phyloP scores from a whole-genome alignment of 2,888 invertebrate species.

The Acanthoscelides obtectus region DNA sequence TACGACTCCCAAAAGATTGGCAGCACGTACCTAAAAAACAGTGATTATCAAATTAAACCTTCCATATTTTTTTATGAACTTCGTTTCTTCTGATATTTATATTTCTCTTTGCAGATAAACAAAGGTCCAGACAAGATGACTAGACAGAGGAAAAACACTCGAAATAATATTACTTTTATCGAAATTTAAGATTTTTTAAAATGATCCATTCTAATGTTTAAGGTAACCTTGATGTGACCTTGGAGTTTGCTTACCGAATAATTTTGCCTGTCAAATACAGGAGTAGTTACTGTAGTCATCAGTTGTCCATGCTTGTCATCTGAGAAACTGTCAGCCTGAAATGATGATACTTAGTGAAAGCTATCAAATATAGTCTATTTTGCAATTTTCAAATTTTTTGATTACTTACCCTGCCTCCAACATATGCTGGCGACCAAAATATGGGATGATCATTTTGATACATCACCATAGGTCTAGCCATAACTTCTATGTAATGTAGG shows the following conservation, averaged over 20 bases:
- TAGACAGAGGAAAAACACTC: not conserved
- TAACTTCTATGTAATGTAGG: constrained; percentile 88
- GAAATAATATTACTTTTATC: no score
- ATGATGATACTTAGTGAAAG: constrained; percentile 16
- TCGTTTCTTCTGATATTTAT: no score
- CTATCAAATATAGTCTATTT: not conserved
- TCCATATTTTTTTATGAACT: no score
- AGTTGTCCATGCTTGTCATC: constrained; percentile 72
- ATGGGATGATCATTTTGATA: constrained; percentile 87
- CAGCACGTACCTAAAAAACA: constrained; percentile 67
- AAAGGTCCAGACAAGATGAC: not conserved
- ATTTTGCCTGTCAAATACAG: constrained; percentile 91
- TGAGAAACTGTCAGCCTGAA: constrained; percentile 63
- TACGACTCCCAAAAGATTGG: constrained; percentile 92
- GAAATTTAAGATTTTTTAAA: no score
- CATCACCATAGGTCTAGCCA: constrained; percentile 94
- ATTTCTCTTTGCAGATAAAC: no score
- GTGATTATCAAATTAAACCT: not conserved
- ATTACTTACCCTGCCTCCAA: constrained; percentile 69
- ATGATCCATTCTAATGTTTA: not conserved
- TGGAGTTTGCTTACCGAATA: constrained; percentile 66
- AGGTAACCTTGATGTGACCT: no score
- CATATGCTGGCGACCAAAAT: constrained; percentile 92
- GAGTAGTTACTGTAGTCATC: constrained; percentile 90
- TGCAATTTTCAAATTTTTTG: not conserved